phyloP scores from a whole-genome alignment of 2,797 vertebrate species.

The Malacoctenus gilli region DNA sequence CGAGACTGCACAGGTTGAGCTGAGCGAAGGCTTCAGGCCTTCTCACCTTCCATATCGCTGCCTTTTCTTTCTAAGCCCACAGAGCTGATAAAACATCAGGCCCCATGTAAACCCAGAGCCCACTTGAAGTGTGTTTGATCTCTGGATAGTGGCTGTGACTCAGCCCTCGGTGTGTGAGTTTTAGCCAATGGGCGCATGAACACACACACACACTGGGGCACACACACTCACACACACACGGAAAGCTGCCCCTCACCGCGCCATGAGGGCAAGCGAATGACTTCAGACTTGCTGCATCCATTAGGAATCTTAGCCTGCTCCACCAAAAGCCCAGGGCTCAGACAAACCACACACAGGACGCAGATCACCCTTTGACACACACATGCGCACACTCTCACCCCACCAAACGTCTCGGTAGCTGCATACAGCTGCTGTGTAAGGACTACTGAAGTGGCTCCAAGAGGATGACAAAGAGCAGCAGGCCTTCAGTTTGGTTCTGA shows the following conservation, averaged over 20 bases:
- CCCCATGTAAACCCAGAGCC: conserved; percentile 55
- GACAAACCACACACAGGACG: conserved; percentile 62
- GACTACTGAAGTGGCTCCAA: conserved; percentile 54
- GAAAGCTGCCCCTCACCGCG: conserved; percentile 49
- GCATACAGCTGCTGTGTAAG: conserved; percentile 63
- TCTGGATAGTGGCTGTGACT: conserved; percentile 58
- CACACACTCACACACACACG: conserved; percentile 35
- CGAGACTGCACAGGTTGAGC: conserved; percentile 13
- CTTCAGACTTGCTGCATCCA: conserved; percentile 72
- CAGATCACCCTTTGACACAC: conserved; percentile 43
- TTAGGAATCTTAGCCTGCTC: conserved; percentile 53
- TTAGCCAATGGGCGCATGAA: conserved; percentile 38
- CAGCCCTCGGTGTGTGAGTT: conserved; percentile 49
- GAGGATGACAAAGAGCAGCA: conserved; percentile 43
- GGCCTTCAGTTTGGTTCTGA: background rate
- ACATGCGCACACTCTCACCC: conserved; percentile 48
- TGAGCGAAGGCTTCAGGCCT: conserved; percentile 28
- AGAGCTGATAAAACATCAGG: conserved; percentile 65
- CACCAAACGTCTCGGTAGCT: conserved; percentile 53
- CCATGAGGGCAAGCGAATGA: conserved; percentile 62
- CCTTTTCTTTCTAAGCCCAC: conserved; percentile 44
- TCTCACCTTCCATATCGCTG: conserved; percentile 37
- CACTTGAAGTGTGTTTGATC: conserved; percentile 69
- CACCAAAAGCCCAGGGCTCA: conserved; percentile 69
- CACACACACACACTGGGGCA: conserved; percentile 48